These are phyloP conservation scores for Nebria ingens DNA, from an alignment of 1,140 invertebrate species.

Conservation along the genomic window DNA sequence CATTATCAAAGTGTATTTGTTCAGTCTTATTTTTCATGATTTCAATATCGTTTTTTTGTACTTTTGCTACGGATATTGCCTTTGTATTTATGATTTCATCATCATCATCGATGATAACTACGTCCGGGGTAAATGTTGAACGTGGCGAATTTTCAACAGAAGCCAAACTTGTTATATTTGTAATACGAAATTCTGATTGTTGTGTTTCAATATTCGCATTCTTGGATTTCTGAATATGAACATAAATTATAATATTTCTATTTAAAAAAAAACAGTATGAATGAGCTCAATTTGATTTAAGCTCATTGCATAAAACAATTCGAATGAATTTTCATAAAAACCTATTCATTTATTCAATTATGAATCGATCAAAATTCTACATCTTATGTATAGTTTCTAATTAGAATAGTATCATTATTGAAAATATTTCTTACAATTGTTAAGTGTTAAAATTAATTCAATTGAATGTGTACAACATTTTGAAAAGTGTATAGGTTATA, in stretches of 20 bases:
- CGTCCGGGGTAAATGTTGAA: too few species aligned
- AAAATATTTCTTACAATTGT: too few species aligned
- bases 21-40: background rate
- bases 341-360: too few species aligned
- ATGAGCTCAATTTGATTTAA: background rate
- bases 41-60: background rate
- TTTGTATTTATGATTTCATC: background rate
- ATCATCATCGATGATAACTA: background rate
- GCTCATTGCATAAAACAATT: too few species aligned
- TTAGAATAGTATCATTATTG: too few species aligned
- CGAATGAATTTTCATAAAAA: too few species aligned
- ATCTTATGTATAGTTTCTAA: too few species aligned
- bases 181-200: background rate
- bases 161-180: background rate
- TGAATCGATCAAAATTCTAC: too few species aligned
- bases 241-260: too few species aligned
- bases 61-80: background rate
- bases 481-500: constrained; percentile 1
- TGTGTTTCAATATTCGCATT: too few species aligned
- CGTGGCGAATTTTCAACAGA: background rate
- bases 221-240: too few species aligned
- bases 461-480: background rate
- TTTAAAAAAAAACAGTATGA: background rate
- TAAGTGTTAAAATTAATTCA: background rate
- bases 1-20: background rate